Base-by-base conservation (phyloP, 2,888 invertebrate species). In the Drosophila nigritarsus region DNA sequence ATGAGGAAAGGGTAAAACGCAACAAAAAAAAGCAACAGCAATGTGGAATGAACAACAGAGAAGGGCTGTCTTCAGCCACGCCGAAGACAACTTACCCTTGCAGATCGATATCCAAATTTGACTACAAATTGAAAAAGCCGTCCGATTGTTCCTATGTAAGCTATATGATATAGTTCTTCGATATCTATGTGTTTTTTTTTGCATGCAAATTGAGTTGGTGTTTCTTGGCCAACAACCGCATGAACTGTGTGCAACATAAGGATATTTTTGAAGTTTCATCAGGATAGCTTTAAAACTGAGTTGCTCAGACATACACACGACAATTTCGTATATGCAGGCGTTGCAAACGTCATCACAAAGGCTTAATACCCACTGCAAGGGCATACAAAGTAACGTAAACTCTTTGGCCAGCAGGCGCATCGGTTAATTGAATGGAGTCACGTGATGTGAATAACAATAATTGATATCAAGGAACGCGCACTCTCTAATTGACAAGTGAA, bases 371-470 rank as follows among this genome's bases (percentile, higher is more conserved):
- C 45, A 8, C 6, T 1, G 24, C 24, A 45, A 24, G 24, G 15
- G 45, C 7, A 24, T 4, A 4, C 4, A 24, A 15, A 58, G 45
- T 20, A 15, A 11, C 18, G 20, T 15, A 48, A 59, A 48, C 58
- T 53, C 53, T 65, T 53, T 61, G 60, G 59, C 79, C 81, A 56
- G 76, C 73, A 77, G 89, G 88, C 90, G 84, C 88, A 85, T 86
- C 88, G 86, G 84, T 90, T 91, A 91, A 91, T 91, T 92, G 92
- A 92, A 92, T 91, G 82, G 84, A 91, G 92, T 91, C 91, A 91
- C 91, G 91, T 91, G 91, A 91, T 91, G 81, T 87, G 91, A 87
- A 91, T 91, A 89, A 80, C 71, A 89, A 89, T 90, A 71, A 73
- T 30, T 67, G 71, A 79, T 79, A 80, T 78, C 60, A 69, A 65